phyloP scores from a whole-genome alignment of 2,888 invertebrate species.

The Ormyrus thymus region DNA sequence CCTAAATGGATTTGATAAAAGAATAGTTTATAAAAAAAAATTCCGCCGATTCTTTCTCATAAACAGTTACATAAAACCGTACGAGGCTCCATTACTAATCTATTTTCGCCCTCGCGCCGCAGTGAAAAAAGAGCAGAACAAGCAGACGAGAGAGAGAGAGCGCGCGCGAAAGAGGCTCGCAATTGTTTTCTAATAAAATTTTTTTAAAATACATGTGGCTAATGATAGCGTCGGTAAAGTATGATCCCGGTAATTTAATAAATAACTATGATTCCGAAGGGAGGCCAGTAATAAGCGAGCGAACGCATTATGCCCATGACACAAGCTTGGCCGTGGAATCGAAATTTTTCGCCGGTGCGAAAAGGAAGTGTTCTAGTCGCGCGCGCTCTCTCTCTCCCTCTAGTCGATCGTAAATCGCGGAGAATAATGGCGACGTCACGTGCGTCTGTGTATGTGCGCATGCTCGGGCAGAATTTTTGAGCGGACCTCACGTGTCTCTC shows the following conservation, averaged over 20 bases:
- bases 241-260: slow-evolving; percentile 50
- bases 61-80: neutral
- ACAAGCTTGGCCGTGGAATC: slow-evolving; percentile 23
- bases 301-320: slow-evolving; percentile 32
- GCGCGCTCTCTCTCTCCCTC: slow-evolving; percentile 5
- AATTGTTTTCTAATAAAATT: slow-evolving; percentile 38
- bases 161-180: neutral
- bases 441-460: neutral
- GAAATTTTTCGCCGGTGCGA: slow-evolving; percentile 41
- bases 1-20: too few relatives aligned
- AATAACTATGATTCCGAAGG: slow-evolving; percentile 50
- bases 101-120: neutral
- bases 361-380: slow-evolving; percentile 37
- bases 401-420: slow-evolving; percentile 45
- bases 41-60: neutral
- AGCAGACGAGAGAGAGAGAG: too few relatives aligned
- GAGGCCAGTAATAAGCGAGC: slow-evolving; percentile 30
- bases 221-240: slow-evolving; percentile 39
- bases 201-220: slow-evolving; percentile 24
- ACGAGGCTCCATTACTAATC: slow-evolving; percentile 21
- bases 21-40: too few relatives aligned
- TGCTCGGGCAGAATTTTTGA: slow-evolving; percentile 33
- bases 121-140: neutral
- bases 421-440: slow-evolving; percentile 48
- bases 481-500: neutral